These are phyloP conservation scores for Lapara coniferarum DNA, from an alignment of 2,888 invertebrate species.

Conservation along the genomic window DNA sequence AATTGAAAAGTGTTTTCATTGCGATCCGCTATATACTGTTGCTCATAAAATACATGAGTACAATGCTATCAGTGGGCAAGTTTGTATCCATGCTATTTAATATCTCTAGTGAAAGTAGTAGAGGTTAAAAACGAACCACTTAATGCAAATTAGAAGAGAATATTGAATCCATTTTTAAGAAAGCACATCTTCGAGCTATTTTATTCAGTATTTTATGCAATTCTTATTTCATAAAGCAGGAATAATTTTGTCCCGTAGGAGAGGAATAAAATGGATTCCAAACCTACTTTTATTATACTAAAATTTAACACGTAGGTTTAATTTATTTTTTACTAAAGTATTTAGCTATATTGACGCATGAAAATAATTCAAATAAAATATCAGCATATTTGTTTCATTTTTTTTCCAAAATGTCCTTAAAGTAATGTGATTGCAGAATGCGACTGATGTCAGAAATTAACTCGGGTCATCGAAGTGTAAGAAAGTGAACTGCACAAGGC, in stretches of 20 bases:
- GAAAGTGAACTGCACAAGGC: no score
- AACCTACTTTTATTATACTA: neutral
- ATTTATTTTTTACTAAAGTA: no score
- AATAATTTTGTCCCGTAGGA: neutral
- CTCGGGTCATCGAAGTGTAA: no score
- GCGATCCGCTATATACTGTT: conserved; percentile 46
- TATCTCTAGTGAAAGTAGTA: neutral
- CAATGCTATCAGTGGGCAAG: conserved; percentile 31
- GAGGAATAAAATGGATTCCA: neutral
- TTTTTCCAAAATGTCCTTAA: no score
- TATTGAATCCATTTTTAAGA: conserved; percentile 3
- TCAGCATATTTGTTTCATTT: no score
- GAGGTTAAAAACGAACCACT: neutral
- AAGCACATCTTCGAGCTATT: neutral
- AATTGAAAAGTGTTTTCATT: conserved; percentile 55
- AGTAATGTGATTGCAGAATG: no score
- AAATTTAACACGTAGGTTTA: no score
- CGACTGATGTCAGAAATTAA: no score
- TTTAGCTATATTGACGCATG: no score
- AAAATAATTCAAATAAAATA: no score
- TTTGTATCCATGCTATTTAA: conserved; percentile 16
- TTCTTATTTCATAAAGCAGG: neutral
- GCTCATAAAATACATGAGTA: conserved; percentile 45
- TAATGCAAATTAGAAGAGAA: conserved; percentile 2
- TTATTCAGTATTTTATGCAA: neutral